phyloP scores from a whole-genome alignment of 2,113 vertebrate genomes.

The Phodopus roborovskii region DNA sequence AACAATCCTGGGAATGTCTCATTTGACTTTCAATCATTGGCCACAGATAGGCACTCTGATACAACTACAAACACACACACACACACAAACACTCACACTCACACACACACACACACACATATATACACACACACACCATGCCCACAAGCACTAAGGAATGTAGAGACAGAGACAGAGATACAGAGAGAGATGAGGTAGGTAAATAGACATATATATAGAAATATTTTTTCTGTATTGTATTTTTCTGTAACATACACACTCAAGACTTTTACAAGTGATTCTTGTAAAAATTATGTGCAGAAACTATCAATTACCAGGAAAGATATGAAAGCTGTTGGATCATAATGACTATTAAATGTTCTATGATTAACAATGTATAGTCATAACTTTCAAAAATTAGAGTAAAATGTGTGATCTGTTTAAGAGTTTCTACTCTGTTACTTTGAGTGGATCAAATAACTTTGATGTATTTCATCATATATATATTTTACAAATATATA shows the following conservation, averaged over 20 bases:
- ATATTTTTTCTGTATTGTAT: too few species aligned
- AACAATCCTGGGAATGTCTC: not conserved
- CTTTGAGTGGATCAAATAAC: too few species aligned
- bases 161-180: too few species aligned
- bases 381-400: not conserved
- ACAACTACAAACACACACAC: not conserved
- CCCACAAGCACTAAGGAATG: too few species aligned
- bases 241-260: not conserved
- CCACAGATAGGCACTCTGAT: not conserved
- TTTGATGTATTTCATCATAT: too few species aligned
- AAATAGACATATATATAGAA: not conserved
- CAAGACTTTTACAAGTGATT: not conserved
- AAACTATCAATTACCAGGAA: not conserved
- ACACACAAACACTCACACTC: too few species aligned
- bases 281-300: not conserved
- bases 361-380: not conserved
- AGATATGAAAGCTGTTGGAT: not conserved
- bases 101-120: too few species aligned
- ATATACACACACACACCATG: too few species aligned
- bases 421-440: not conserved
- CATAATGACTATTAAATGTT: not conserved
- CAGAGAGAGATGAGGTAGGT: too few species aligned
- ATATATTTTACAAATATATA: too few species aligned
- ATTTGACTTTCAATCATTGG: not conserved
- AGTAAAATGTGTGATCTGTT: not conserved